These are phyloP conservation scores for Colaptes auratus DNA, from an alignment of 2,113 vertebrate species.

Conservation along the genomic window DNA sequence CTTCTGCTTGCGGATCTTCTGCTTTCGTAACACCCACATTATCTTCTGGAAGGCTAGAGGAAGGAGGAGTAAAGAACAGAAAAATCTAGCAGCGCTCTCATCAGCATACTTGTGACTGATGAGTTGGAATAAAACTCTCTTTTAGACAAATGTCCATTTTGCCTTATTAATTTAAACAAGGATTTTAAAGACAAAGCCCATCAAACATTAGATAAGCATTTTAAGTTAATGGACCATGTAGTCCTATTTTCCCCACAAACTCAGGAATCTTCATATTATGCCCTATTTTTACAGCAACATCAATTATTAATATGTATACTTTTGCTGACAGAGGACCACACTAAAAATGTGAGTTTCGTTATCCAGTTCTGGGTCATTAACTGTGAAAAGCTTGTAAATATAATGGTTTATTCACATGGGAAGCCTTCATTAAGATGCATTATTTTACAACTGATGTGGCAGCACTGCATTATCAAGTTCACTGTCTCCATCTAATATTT, in stretches of 20 bases:
- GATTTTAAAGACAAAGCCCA: constrained; percentile 77
- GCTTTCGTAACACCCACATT: background rate
- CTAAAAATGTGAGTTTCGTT: constrained; percentile 76
- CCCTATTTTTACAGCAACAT: constrained; percentile 72
- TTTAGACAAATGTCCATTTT: constrained; percentile 76
- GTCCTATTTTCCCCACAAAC: constrained; percentile 73
- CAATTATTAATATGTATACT: constrained; percentile 82
- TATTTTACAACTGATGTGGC: constrained; percentile 75
- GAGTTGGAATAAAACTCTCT: constrained; percentile 52
- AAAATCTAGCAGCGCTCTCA: background rate
- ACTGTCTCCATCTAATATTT: constrained; percentile 70
- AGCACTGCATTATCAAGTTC: constrained; percentile 56
- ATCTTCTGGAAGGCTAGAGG: background rate
- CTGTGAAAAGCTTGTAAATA: constrained; percentile 79
- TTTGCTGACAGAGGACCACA: constrained; percentile 80
- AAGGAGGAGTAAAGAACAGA: background rate
- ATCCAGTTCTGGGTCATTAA: constrained; percentile 83
- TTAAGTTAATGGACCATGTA: constrained; percentile 72
- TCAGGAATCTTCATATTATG: constrained; percentile 49
- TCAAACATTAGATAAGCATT: constrained; percentile 83
- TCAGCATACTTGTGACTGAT: constrained; percentile 43
- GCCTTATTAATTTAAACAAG: constrained; percentile 74
- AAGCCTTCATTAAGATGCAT: constrained; percentile 84
- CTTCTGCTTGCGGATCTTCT: background rate
- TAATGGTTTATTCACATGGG: constrained; percentile 81